Evolutionary conservation across 2,113 vertebrate genomes (phyloP), one percentile per base, ranked within the genome.

Genomic region (Dicerorhinus sumatrensis): DNA sequence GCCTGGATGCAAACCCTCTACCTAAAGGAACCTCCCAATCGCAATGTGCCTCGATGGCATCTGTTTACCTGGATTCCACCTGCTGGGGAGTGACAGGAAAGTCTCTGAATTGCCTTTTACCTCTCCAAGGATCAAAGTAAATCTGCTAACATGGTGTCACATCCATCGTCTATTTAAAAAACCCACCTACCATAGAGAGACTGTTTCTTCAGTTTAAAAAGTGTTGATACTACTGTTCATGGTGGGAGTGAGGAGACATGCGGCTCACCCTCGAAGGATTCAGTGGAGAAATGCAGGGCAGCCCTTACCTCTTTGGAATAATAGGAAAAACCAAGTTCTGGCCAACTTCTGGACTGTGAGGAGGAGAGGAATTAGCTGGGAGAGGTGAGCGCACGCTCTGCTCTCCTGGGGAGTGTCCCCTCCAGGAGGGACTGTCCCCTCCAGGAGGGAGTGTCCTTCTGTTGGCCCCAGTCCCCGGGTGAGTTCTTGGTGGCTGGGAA

Each of bases 191-290:
- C 56, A 27, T 17, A 54, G 3, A 54, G 51, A 14, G 21, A 58
- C 54, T 29, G 3, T 16, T 31, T 36, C 77, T 85, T n/a, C n/a
- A 18, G 14, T 2, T 63, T 14, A 54, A 17, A 14, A 11, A n/a
- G 33, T 1, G 8, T 0, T 13, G 20, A 23, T 2, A 6, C 1
- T 18, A 23, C 25, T 0, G 3, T n/a, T 36, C 6, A 2, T 31
- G 73, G 73, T 3, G 25, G 67, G 62, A 67, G 39, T 0, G 20
- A 60, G 60, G 58, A 17, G 33, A 13, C n/a, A 11, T 48, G 48
- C 9, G 11, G 48, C 48, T 48, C 48, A 9, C 11, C 84, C 58
- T 14, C 1, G 2, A 4, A 54, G 46, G 63, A 8, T 9, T 21
- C 46, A 4, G 12, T 4, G 14, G n/a, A 42, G 51, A 29, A 18